Base-by-base conservation (phyloP, 2,888 invertebrate species). In the Nomada flava region DNA sequence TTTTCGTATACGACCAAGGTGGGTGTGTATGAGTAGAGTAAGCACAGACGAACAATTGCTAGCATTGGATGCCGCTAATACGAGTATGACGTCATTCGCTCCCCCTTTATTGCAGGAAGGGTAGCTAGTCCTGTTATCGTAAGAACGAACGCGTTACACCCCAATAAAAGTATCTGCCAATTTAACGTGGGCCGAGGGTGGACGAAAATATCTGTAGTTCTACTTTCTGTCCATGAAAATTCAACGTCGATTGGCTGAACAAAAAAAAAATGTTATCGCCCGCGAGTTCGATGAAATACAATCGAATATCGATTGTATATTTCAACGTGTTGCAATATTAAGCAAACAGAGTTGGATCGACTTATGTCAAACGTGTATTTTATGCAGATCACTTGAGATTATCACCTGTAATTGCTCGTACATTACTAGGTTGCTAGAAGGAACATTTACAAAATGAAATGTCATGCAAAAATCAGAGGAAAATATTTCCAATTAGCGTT, bases 21-120 rank as follows among this genome's bases (percentile, higher is more conserved):
- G 44, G 68, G 50, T 59, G 70, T 64, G 50, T 23, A 36, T 53
- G 7, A 23, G 55, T 57, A 57, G 36, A n/a, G 23, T 44, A n/a
- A 64, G 44, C 52, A 68, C 29, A 26, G 42, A 52, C 65, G 55
- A 23, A 52, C 57, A 70, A 36, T 74, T 75, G 26, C 47, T 67
- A 63, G 50, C 67, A 57, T 36, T 36, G 36, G 36, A 36, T 7
- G 44, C 52, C 65, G 52, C 70, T 59, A 62, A 82, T 74, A 53
- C 70, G 64, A 20, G 67, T 29, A 72, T 87, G 85, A 87, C 85
- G 79, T 87, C 85, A 87, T 42, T 60, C 70, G 29, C 77, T 67
- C 63, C 80, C 80, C 71, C 75, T 82, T 76, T 82, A 73, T 77
- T 62, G 60, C 47, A 70, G 18, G 64, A 81, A 78, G 87, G 82